Evolutionary conservation across 2,888 invertebrate genomes (phyloP).

Genomic region (Acleris holmiana): DNA sequence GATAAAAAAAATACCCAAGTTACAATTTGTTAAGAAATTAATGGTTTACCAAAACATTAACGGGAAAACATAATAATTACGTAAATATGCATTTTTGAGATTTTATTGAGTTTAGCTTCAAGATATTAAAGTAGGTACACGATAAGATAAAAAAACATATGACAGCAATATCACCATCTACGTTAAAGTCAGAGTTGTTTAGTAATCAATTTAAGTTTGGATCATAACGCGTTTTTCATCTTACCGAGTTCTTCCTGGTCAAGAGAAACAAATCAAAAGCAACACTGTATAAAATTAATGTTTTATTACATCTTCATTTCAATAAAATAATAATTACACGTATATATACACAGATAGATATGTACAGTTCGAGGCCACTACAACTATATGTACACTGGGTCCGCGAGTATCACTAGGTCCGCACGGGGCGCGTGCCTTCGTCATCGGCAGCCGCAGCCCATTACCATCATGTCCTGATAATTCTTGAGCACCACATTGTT

Average conservation of each 20-base stretch:
- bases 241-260: not conserved
- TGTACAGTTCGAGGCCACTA: conserved; percentile 79
- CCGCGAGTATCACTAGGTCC: conserved; percentile 78
- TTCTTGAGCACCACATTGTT: conserved; percentile 98
- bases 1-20: no score
- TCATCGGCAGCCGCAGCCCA: conserved; percentile 99
- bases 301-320: conserved; percentile 80
- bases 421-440: conserved; percentile 70
- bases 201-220: no score
- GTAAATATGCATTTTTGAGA: no score
- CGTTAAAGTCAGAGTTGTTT: no score
- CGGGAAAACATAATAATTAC: no score
- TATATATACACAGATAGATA: conserved; percentile 79
- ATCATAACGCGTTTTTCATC: not conserved
- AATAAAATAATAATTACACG: conserved; percentile 83
- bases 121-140: no score
- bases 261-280: conserved; percentile 38
- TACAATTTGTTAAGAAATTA: no score
- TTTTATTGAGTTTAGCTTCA: no score
- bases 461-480: conserved; percentile 99
- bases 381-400: conserved; percentile 82
- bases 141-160: no score
- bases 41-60: no score
- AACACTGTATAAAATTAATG: conserved; percentile 62
- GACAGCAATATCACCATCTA: no score